A percentile compares a stretch with the other conserved stretches of the same genome.
Evolutionary conservation across 2,113 vertebrate species (phyloP).

Genomic region (Clarias macrocephalus): DNA sequence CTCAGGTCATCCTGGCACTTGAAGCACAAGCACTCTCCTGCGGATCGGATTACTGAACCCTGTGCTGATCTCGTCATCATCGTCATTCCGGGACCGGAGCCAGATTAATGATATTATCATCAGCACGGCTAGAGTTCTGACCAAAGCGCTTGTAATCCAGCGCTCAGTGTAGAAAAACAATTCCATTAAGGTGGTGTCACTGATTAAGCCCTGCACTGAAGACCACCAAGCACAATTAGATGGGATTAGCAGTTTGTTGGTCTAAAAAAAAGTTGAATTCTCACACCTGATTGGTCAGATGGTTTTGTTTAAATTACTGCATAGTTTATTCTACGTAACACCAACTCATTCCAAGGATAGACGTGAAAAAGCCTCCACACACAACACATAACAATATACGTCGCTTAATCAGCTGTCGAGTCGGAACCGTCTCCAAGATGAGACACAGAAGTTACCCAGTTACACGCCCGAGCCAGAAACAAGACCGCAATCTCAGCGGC

Average conservation of each 20-base stretch:
- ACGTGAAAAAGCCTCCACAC: background rate
- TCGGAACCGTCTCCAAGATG: background rate
- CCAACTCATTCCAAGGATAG: background rate
- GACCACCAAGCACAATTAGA: conserved; percentile 12
- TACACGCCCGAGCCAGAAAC: background rate
- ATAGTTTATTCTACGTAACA: background rate
- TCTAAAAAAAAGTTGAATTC: background rate
- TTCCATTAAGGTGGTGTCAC: conserved; percentile 19
- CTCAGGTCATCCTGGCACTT: background rate
- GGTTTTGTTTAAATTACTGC: no score
- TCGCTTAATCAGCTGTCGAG: background rate
- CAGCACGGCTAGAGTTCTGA: background rate
- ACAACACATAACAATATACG: background rate
- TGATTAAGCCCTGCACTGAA: background rate
- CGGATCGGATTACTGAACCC: conserved; percentile 16
- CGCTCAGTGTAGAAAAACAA: conserved; percentile 24
- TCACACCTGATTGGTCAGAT: background rate
- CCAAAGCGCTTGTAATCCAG: conserved; percentile 5
- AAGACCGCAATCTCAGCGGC: background rate
- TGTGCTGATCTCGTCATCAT: background rate
- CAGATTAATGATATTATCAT: conserved; percentile 29
- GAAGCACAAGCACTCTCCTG: background rate
- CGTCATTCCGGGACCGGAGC: conserved; percentile 10
- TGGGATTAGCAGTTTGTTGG: background rate
- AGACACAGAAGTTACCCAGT: background rate